Percentiles rank a stretch among this genome's conserved stretches.
Evolutionary conservation across 1,140 invertebrate genomes (phyloP).

Genomic region (Drosophila ironensis): DNA sequence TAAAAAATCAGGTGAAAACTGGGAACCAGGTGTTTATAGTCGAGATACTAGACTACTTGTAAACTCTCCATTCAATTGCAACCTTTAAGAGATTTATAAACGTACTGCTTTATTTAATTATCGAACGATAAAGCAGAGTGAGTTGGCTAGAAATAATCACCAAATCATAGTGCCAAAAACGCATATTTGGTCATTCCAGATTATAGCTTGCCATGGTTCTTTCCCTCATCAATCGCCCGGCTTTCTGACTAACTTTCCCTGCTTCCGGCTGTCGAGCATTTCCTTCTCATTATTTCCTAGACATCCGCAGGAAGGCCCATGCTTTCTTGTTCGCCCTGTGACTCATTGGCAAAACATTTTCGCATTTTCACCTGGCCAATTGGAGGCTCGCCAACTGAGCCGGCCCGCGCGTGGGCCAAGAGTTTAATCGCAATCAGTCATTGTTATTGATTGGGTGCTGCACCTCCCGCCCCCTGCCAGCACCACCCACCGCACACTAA

Average conservation of each 20-base stretch:
- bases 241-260: constrained; percentile 16
- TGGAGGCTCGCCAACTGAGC: constrained; percentile 45
- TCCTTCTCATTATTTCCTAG: constrained; percentile 6
- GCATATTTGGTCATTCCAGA: not conserved
- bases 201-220: not conserved
- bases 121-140: no score
- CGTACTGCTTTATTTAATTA: no score
- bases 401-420: constrained; percentile 6
- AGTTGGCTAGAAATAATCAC: not conserved
- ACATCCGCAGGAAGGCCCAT: no score
- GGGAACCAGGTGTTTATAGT: no score
- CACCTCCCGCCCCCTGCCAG: not conserved
- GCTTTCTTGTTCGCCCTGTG: not conserved
- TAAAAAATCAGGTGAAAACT: no score
- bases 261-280: constrained; percentile 7
- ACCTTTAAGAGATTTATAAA: no score
- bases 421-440: constrained; percentile 57
- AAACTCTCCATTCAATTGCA: no score
- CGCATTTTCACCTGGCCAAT: constrained; percentile 13
- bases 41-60: no score
- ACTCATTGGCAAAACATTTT: constrained; percentile 26
- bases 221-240: constrained; percentile 11
- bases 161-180: no score
- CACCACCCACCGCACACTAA: not conserved
- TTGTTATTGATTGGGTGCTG: constrained; percentile 45